These are phyloP conservation scores for Anoura caudifer DNA, from an alignment of 2,113 vertebrate genomes.

Conservation along the genomic window DNA sequence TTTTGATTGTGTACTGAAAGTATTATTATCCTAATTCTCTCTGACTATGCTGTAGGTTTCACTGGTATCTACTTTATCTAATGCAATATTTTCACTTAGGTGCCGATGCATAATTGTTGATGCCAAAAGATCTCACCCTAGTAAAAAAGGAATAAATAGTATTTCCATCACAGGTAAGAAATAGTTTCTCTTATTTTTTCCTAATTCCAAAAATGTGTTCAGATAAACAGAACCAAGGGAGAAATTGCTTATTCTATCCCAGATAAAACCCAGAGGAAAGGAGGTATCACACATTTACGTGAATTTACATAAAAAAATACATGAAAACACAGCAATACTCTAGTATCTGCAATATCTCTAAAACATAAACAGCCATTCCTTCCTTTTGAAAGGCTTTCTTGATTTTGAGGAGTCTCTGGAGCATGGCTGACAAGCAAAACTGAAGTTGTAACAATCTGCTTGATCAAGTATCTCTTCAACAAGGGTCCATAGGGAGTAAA, in stretches of 20 bases:
- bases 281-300: background rate
- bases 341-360: background rate
- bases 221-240: background rate
- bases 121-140: background rate
- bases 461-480: slow-evolving; percentile 54
- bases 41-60: background rate
- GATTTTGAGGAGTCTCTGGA: slow-evolving; percentile 24
- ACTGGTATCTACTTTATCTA: background rate
- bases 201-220: background rate
- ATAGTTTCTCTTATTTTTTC: background rate
- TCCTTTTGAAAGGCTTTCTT: slow-evolving; percentile 17
- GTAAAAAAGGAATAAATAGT: background rate
- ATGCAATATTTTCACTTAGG: background rate
- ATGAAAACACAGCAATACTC: background rate
- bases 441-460: slow-evolving; percentile 42
- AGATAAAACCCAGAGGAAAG: background rate
- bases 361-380: background rate
- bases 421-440: slow-evolving; percentile 23
- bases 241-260: background rate
- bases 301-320: background rate
- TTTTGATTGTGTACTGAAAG: background rate
- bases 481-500: slow-evolving; percentile 31
- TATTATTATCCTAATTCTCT: background rate
- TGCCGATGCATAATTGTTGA: background rate
- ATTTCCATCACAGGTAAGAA: background rate